Base-by-base conservation (phyloP, 2,797 vertebrate genomes). In the Muraenolepis orangiensis region DNA sequence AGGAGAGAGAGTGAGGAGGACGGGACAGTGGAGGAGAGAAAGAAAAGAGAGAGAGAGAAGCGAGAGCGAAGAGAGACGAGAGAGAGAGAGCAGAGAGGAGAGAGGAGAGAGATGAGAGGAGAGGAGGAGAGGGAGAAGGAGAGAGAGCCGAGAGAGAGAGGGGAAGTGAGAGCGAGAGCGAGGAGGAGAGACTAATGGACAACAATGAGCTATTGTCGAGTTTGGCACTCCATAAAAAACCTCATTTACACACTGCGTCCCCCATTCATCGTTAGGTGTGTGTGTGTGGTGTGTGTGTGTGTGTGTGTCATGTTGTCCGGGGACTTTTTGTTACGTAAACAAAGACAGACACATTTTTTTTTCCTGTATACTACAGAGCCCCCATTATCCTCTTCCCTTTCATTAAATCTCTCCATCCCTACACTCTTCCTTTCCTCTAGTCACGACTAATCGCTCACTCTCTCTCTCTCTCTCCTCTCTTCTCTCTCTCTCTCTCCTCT, bases 291-390 rank as follows among this genome's bases (percentile, higher is more conserved):
- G 77, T 82, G 82, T 80, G 86, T 87, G 34, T 29, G 26, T 42
- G 69, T 78, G 79, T 87, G 79, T 76, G 74, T 78, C n/a, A 81
- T 71, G 61, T 87, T 86, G 51, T 61, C n/a, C n/a, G n/a, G 51
- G n/a, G 26, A 20, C 26, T 23, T 61, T 61, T 61, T 0, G 82
- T 91, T 91, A 90, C 76, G 84, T 84, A 91, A n/a, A 91, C 84
- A 72, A 77, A 88, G 82, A 83, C 82, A 87, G 76, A 75, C 6
- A 64, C 84, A 36, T 75, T 82, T 82, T 83, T 76, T 79, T 84
- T 72, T 82, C 34, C 90, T 86, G 90, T 82, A 23, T 61, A 74
- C 85, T 31, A 91, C 89, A 91, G 85, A 90, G 87, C 71, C 78
- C 81, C 81, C 74, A 78, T 88, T 90, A 61, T 80, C 78, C 77